Conservation (phyloP, 2,797 vertebrate genomes). For the Limnodromus scolopaceus region DNA sequence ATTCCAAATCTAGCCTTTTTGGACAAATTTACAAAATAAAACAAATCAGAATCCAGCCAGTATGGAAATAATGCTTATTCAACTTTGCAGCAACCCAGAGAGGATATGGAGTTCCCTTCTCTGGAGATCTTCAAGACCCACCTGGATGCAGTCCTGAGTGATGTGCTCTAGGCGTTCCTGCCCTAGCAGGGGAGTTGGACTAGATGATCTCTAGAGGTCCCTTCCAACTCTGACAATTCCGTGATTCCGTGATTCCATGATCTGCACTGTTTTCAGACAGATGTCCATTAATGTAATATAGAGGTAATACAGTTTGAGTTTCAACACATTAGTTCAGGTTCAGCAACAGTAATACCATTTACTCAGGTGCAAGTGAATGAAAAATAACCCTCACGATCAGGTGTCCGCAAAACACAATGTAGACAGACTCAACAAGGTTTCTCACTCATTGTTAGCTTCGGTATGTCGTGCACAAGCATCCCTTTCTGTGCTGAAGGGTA, state of each 20-base stretch:
- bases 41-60: neutral
- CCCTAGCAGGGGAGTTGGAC: no score
- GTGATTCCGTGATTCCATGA: no score
- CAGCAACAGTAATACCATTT: neutral
- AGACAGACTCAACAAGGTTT: neutral
- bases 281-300: neutral
- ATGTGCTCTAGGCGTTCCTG: no score
- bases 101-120: no score
- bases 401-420: neutral
- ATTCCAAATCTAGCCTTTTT: neutral
- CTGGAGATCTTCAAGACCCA: no score
- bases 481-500: neutral
- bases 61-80: neutral
- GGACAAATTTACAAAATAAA: neutral
- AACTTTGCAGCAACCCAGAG: neutral
- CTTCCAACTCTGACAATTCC: no score
- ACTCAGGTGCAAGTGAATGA: neutral
- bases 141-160: no score
- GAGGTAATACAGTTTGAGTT: neutral
- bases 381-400: neutral
- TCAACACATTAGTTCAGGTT: neutral
- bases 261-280: neutral
- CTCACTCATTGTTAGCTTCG: neutral
- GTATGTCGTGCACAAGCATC: rapidly evolving
- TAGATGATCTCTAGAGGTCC: no score